phyloP scores from a whole-genome alignment of 2,113 vertebrate species.

The Chaetura pelagica region DNA sequence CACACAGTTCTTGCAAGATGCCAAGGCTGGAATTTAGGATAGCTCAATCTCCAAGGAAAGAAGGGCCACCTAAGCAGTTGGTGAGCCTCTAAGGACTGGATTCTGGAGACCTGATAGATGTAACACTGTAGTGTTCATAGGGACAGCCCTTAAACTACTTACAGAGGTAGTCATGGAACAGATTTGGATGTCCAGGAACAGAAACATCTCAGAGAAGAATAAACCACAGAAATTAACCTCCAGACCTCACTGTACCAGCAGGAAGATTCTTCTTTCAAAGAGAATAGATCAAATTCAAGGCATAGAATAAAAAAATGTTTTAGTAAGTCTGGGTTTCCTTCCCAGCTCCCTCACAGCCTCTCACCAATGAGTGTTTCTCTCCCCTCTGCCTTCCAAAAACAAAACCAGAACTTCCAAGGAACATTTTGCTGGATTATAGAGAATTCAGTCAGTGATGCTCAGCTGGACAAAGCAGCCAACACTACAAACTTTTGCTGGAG shows the following conservation, averaged over 20 bases:
- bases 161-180: background rate
- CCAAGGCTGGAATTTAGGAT: background rate
- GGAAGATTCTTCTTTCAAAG: background rate
- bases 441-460: background rate
- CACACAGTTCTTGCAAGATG: fast-evolving
- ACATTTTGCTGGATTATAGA: background rate
- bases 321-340: background rate
- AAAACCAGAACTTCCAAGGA: background rate
- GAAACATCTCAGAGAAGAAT: background rate
- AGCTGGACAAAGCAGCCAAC: background rate
- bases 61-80: background rate
- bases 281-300: background rate
- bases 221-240: background rate
- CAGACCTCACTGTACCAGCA: background rate
- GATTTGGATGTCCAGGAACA: background rate
- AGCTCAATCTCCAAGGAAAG: background rate
- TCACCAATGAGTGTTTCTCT: background rate
- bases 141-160: background rate
- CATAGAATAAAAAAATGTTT: background rate
- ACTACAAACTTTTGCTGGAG: background rate
- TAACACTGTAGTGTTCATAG: background rate
- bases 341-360: background rate
- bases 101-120: background rate
- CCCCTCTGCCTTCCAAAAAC: background rate
- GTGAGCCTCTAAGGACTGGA: background rate